Evolutionary conservation across 2,888 invertebrate genomes (phyloP).

Genomic region (Marasmarcha lunaedactyla): DNA sequence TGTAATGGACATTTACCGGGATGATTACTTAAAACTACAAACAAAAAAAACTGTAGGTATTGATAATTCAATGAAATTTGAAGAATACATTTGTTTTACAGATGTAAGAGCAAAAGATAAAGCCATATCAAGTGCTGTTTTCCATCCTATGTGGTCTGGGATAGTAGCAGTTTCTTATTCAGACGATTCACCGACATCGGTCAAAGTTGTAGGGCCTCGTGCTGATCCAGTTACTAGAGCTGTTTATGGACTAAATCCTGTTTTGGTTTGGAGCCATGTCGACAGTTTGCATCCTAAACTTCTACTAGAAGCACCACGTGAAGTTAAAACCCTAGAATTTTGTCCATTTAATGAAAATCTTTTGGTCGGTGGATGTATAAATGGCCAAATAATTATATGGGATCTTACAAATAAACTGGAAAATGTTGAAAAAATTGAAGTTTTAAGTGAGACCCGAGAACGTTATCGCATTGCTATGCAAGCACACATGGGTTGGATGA

Average conservation of each 20-base stretch:
- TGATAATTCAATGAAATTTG: conserved; percentile 44
- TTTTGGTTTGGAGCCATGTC: conserved; percentile 80
- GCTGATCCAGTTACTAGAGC: conserved; percentile 65
- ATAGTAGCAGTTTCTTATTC: conserved; percentile 77
- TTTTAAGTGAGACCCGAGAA: conserved; percentile 72
- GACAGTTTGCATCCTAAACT: conserved; percentile 78
- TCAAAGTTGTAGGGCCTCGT: conserved; percentile 42
- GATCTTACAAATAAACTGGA: conserved; percentile 74
- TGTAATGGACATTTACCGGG: conserved; percentile 72
- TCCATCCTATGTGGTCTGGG: conserved; percentile 80
- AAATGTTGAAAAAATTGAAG: conserved; percentile 72
- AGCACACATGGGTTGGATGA: conserved; percentile 78
- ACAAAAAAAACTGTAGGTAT: conserved; percentile 32
- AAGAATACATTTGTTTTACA: conserved; percentile 74
- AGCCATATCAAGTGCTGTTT: conserved; percentile 73
- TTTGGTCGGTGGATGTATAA: conserved; percentile 77
- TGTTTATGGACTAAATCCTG: conserved; percentile 73
- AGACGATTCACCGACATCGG: conserved; percentile 61
- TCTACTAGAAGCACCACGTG: conserved; percentile 75
- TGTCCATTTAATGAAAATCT: conserved; percentile 78
- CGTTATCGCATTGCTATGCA: conserved; percentile 73
- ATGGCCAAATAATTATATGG: conserved; percentile 80
- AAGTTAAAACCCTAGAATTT: conserved; percentile 74
- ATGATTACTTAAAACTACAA: conserved; percentile 70
- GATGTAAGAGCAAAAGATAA: conserved; percentile 76